Base-by-base conservation (phyloP, 2,888 invertebrate genomes). In the Oscheius sp. region DNA sequence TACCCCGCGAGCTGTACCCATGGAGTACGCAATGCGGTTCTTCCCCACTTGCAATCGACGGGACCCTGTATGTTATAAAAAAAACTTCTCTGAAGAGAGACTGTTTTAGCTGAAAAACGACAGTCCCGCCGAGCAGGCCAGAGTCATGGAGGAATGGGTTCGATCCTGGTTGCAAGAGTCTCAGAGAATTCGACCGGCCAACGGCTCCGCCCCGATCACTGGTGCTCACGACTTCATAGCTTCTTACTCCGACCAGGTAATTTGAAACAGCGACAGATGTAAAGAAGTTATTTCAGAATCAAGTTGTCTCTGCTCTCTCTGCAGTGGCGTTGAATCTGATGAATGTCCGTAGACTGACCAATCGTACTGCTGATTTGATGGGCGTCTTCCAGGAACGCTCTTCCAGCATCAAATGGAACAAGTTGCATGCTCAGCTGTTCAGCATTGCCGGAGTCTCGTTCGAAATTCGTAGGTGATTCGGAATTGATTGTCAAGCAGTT, bases 311-410 rank as follows among this genome's bases (percentile, higher is more conserved):
- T 11, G 80, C 81, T 11, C 62, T 81, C 21, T 74, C 75, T 32
- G 77, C 79, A 10, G 70, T 82, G 51, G 78, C 78, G 21, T 63
- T 81, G 70, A 79, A 81, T 65, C 75, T 80, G 70, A 73, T 80
- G 68, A 82, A 82, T 60, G 76, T 81, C 7, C 65, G 72, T 13
- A 33, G 72, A 35, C 57, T 59, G 4, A 53, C 51, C 21, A 51
- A 37, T 32, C 51, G 53, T 33, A 53, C 53, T 7, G 48, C 42
- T n/a, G 65, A 65, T 10, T 10, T 65, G 7, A 32, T 65, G 47
- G 32, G 21, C 33, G 48, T 58, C 48, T 47, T 58, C 47, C 42
- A 53, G 2, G 53, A 71, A 48, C 11, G 60, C 1, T 37, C 59
- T 11, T 37, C 32, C 32, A 57, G n/a, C 37, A 10, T 65, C 29